Conservation (phyloP, 2,797 vertebrate genomes). For the Sebastes kiyomatsui region DNA sequence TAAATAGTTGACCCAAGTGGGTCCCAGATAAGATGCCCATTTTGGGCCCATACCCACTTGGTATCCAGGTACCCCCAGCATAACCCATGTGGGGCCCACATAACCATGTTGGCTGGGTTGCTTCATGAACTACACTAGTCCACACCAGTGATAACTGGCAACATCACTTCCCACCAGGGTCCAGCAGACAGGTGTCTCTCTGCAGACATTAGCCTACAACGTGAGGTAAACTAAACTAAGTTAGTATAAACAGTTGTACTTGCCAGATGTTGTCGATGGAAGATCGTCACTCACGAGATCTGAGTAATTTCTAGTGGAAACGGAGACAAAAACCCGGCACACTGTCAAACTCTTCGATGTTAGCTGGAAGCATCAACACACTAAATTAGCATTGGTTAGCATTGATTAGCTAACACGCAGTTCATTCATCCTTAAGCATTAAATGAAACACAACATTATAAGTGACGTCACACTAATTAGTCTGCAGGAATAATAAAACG, state of each 20-base stretch:
- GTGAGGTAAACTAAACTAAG: not conserved
- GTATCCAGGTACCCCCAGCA: too few relatives aligned
- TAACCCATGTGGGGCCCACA: too few relatives aligned
- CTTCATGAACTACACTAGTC: not conserved
- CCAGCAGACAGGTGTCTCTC: not conserved
- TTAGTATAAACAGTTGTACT: conserved; percentile 48
- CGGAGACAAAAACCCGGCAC: conserved; percentile 27
- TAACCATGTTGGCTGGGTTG: not conserved
- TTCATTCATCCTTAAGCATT: not conserved
- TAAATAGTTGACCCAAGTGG: rapidly evolving
- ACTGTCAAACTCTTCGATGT: conserved; percentile 10
- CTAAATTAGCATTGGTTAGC: not conserved
- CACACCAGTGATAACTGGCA: too few relatives aligned
- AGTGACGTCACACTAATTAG: not conserved
- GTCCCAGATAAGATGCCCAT: too few relatives aligned
- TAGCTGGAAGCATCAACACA: not conserved
- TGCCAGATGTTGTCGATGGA: conserved; percentile 55
- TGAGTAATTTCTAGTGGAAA: conserved; percentile 55
- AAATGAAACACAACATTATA: not conserved
- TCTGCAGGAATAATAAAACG: not conserved
- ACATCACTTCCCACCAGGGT: not conserved
- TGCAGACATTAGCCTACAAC: not conserved
- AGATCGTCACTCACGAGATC: conserved; percentile 30
- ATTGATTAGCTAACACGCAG: not conserved
- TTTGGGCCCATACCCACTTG: too few relatives aligned